Evolutionary conservation across 1,140 invertebrate species (phyloP), one percentile per base, ranked within the genome.

Genomic region (Drosophila cardini): DNA sequence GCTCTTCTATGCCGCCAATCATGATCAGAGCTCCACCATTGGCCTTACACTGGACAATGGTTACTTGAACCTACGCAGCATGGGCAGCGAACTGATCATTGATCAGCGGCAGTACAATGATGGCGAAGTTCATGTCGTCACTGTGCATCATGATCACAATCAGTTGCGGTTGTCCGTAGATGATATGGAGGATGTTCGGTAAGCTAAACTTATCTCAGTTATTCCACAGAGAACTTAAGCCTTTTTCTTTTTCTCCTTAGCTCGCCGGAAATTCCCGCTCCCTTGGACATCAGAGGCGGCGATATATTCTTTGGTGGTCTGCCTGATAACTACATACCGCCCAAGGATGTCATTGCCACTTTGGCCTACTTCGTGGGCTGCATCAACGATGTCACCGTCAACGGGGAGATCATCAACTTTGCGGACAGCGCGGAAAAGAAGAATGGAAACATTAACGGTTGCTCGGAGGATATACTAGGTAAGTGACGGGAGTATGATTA

Each of bases 41-140:
- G 95, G 94, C 0, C 90, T 98, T 1, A 94, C 95, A 0, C 58
- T 98, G 16, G 86, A 93, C 0, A 93, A 96, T 58, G 97, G 97
- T 15, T 92, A 93, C 26, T 90, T 98, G 0, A 93, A 95, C 0
- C 93, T 98, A 10, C 94, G 95, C 69, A 96, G 95, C 86, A 94
- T 95, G 67, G 94, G 94, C 8, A 94, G 94, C 76, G 93, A 94
- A 68, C 87, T 96, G 15, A 93, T 93, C 0, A 94, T 94, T 0
- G 93, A 93, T 7, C 92, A 94, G 1, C 93, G 93, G 18, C 94
- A 93, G 1, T 98, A 97, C 91, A 96, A 97, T 89, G 98, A 99
- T 92, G 96, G 95, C 34, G 94, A 96, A 63, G 99, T 98, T 97
- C 98, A 99, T 92, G 97, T 97, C 5, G 95, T 99, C 0, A 97